Evolutionary conservation across 2,888 invertebrate genomes (phyloP).

Genomic region (Lingula anatina): DNA sequence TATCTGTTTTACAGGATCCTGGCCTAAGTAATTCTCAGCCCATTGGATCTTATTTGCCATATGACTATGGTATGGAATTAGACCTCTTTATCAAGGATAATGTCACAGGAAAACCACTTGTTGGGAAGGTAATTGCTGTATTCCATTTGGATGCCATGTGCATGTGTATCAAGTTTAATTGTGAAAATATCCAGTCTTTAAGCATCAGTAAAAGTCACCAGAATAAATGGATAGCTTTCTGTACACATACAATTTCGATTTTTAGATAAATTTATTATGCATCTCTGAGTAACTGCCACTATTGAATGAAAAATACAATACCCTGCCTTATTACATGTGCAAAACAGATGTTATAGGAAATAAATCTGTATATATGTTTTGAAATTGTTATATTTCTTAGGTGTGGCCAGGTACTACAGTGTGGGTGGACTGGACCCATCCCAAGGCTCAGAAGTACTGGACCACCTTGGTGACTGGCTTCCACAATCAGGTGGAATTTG

Average conservation of each 20-base stretch:
- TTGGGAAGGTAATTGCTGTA: conserved; percentile 27
- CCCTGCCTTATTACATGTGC: too few species aligned
- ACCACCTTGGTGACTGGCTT: conserved; percentile 18
- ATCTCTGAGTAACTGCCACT: too few species aligned
- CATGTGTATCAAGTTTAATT: too few species aligned
- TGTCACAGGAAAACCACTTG: conserved; percentile 50
- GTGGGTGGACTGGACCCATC: conserved; percentile 30
- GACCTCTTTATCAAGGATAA: conserved; percentile 72
- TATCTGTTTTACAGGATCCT: conserved; percentile 60
- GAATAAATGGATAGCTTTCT: too few species aligned
- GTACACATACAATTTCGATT: too few species aligned
- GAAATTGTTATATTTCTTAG: conserved; percentile 8
- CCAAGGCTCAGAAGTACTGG: conserved; percentile 24
- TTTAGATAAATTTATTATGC: too few species aligned
- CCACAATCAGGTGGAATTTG: conserved; percentile 21
- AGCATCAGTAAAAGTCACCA: too few species aligned
- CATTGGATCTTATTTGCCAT: conserved; percentile 63
- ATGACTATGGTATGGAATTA: conserved; percentile 68
- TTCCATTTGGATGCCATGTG: conserved; percentile 12
- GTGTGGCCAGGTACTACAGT: conserved; percentile 32
- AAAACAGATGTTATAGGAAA: not conserved
- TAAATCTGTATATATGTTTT: not conserved
- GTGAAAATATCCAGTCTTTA: too few species aligned
- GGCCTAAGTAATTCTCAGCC: conserved; percentile 57
- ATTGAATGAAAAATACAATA: too few species aligned